These are phyloP conservation scores for Acanthosepion esculentum DNA, from an alignment of 2,888 invertebrate species.

Conservation along the genomic window DNA sequence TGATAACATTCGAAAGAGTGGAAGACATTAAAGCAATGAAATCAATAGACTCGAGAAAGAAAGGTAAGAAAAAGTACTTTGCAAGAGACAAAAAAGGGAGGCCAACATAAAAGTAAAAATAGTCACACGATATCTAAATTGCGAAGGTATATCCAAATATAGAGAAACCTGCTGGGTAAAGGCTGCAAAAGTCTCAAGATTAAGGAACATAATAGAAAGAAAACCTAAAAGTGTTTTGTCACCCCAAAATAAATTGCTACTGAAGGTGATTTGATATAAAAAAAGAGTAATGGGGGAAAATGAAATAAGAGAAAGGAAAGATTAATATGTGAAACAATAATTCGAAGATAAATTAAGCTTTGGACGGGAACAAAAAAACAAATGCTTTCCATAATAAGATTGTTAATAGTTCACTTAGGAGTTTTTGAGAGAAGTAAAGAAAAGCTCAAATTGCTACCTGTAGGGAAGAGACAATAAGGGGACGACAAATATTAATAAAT, in stretches of 20 bases:
- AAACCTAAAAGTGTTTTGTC: not conserved
- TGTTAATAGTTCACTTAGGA: too few species aligned
- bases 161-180: not conserved
- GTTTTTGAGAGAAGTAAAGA: too few species aligned
- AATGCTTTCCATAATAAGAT: too few species aligned
- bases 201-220: not conserved
- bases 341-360: too few species aligned
- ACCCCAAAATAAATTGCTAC: not conserved
- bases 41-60: too few species aligned
- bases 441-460: too few species aligned
- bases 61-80: not conserved
- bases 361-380: too few species aligned
- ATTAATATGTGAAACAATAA: too few species aligned
- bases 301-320: too few species aligned
- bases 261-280: not conserved
- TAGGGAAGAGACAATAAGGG: too few species aligned
- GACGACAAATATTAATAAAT: too few species aligned
- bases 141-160: not conserved
- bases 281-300: too few species aligned
- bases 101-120: not conserved
- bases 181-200: not conserved
- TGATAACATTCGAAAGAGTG: not conserved
- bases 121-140: not conserved
- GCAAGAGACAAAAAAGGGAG: not conserved
- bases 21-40: not conserved